phyloP scores from a whole-genome alignment of 2,113 vertebrate species.

The Pan troglodytes region NHGRI_mPanTro3-v2.1_pri NC_086015.1:68262501-68263000 shows the following conservation, averaged over 20 bases:
- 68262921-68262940: neutral
- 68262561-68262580: conserved; percentile 30
- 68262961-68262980: neutral
- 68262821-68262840: neutral
- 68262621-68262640: neutral
- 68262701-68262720: neutral
- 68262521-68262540: conserved; percentile 15
- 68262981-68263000: neutral
- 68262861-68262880: neutral
- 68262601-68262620: neutral
- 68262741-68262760: neutral
- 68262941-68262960: neutral
- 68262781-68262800: neutral
- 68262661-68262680: neutral
- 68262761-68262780: neutral
- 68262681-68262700: neutral
- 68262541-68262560: neutral
- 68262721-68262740: neutral
- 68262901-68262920: neutral
- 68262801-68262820: neutral
- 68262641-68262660: neutral
- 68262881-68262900: neutral
- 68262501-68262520: neutral
- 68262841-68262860: neutral
- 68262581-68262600: conserved; percentile 45